Conservation (phyloP, 2,797 vertebrate species). For the Atherinosoma microstoma region DNA sequence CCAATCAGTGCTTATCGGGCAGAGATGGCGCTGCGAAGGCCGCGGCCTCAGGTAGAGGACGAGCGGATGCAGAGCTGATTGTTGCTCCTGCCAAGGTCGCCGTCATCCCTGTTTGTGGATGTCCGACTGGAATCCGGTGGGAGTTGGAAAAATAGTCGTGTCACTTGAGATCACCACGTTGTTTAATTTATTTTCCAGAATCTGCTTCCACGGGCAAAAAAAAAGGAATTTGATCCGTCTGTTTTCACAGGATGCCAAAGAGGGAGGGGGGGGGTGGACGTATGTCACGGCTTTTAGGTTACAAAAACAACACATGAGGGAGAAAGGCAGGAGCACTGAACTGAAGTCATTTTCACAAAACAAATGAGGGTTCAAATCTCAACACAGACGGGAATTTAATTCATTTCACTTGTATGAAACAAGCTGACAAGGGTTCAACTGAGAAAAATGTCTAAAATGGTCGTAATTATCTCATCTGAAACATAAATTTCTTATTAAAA, state of each 20-base stretch:
- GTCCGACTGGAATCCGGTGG: slow-evolving; percentile 25
- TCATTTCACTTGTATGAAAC: slow-evolving; percentile 40
- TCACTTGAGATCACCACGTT: slow-evolving; percentile 22
- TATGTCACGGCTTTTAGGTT: slow-evolving; percentile 44
- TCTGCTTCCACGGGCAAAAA: neutral
- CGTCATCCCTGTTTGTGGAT: slow-evolving; percentile 18
- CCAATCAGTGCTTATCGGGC: slow-evolving; percentile 57
- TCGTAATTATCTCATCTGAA: slow-evolving; percentile 36
- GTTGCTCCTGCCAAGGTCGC: slow-evolving; percentile 44
- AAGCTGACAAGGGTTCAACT: slow-evolving; percentile 21
- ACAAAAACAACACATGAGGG: neutral
- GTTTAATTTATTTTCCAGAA: slow-evolving; percentile 39
- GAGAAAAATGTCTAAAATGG: slow-evolving; percentile 35
- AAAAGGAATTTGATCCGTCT: slow-evolving; percentile 15
- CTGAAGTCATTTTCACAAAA: slow-evolving; percentile 24
- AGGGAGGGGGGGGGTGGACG: slow-evolving; percentile 18
- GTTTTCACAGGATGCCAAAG: slow-evolving; percentile 40
- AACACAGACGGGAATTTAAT: neutral
- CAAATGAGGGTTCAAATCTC: slow-evolving; percentile 27
- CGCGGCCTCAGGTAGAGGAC: slow-evolving; percentile 30
- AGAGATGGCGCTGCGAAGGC: slow-evolving; percentile 22
- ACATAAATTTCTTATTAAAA: slow-evolving; percentile 62
- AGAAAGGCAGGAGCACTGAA: neutral
- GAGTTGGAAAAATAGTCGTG: slow-evolving; percentile 21
- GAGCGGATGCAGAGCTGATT: slow-evolving; percentile 11